phyloP scores from a whole-genome alignment of 1,140 invertebrate species.

The Leptoteleia sp. region DNA sequence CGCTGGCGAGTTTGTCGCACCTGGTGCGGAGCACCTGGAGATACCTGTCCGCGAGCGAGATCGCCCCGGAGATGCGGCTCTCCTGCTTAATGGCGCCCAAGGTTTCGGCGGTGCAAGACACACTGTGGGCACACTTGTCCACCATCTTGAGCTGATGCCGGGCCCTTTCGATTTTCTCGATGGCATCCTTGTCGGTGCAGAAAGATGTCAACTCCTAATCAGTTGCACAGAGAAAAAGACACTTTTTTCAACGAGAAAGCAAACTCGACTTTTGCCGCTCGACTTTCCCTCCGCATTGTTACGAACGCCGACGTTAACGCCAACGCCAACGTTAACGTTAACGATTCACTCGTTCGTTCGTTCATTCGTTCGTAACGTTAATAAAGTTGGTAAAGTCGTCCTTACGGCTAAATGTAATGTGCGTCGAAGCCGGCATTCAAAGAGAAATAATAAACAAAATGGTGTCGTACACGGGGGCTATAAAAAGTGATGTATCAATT shows the following conservation, averaged over 20 bases:
- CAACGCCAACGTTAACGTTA: too few relatives aligned
- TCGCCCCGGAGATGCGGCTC: slow-evolving; percentile 72
- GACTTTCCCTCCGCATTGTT: too few relatives aligned
- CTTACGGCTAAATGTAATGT: too few relatives aligned
- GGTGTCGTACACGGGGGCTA: too few relatives aligned
- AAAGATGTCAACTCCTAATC: slow-evolving; percentile 75
- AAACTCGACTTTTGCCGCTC: too few relatives aligned
- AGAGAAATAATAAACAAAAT: too few relatives aligned
- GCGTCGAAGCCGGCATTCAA: too few relatives aligned
- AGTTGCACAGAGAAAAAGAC: slow-evolving; percentile 24
- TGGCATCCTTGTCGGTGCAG: slow-evolving; percentile 77
- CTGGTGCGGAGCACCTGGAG: slow-evolving; percentile 72
- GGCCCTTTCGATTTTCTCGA: slow-evolving; percentile 76
- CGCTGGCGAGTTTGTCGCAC: slow-evolving; percentile 74
- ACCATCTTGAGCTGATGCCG: slow-evolving; percentile 76
- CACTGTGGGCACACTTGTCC: slow-evolving; percentile 72
- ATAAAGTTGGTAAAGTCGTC: too few relatives aligned
- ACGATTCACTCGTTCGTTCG: too few relatives aligned
- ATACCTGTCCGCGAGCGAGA: slow-evolving; percentile 76
- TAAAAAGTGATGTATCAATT: slow-evolving; percentile 24
- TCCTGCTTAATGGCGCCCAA: slow-evolving; percentile 78
- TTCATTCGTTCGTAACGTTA: too few relatives aligned
- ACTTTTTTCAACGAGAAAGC: background rate
- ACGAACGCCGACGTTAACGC: too few relatives aligned
- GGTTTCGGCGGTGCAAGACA: slow-evolving; percentile 77